Evolutionary conservation across 1,140 invertebrate species (phyloP).

Genomic region (Manduca sexta): DNA sequence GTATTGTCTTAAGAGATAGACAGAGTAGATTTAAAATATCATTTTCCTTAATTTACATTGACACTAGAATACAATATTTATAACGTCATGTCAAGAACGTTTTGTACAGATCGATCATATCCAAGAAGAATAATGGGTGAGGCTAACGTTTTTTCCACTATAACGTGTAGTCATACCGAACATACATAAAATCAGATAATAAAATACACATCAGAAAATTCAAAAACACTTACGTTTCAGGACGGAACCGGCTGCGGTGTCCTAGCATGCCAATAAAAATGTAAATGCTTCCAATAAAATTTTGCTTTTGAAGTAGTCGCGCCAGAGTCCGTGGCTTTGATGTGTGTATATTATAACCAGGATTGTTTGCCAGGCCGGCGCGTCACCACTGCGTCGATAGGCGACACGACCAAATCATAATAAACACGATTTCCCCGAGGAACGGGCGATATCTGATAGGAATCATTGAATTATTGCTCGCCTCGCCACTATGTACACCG

Average conservation of each 20-base stretch:
- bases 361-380: slow-evolving; percentile 36
- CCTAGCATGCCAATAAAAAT: slow-evolving; percentile 70
- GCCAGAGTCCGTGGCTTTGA: slow-evolving; percentile 51
- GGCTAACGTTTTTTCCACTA: slow-evolving; percentile 52
- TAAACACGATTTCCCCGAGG: slow-evolving; percentile 26
- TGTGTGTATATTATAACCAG: slow-evolving; percentile 50
- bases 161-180: slow-evolving; percentile 56
- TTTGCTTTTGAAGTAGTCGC: slow-evolving; percentile 66
- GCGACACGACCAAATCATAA: slow-evolving; percentile 33
- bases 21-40: no score
- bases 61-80: no score
- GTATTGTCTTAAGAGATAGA: no score
- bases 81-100: no score
- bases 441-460: slow-evolving; percentile 18
- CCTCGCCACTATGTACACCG: no score
- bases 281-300: slow-evolving; percentile 69
- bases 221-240: slow-evolving; percentile 72
- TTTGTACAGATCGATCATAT: slow-evolving; percentile 21
- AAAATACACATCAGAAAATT: slow-evolving; percentile 72
- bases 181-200: slow-evolving; percentile 68
- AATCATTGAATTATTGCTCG: slow-evolving; percentile 29
- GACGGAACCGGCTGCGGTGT: slow-evolving; percentile 51
- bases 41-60: no score
- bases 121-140: slow-evolving; percentile 19
- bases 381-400: slow-evolving; percentile 4